Evolutionary conservation across 23 tunicate genomes (phyloP).

Genomic region (Botrylloides violaceus): DNA sequence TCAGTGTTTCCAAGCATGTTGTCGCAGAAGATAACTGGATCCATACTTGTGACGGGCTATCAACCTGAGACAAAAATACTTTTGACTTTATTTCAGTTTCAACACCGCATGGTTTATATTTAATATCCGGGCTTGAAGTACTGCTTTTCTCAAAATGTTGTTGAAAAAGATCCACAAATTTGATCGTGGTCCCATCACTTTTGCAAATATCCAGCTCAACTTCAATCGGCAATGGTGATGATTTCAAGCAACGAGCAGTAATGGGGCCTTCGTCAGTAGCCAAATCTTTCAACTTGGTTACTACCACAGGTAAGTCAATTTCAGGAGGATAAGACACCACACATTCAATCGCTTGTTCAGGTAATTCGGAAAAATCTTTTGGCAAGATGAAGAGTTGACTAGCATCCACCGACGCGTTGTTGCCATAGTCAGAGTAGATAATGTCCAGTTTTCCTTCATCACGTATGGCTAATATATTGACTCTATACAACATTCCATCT

Average conservation of each 20-base stretch:
- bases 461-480: not conserved
- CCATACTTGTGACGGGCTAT: constrained; percentile 46
- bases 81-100: not conserved
- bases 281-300: constrained; percentile 29
- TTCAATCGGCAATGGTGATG: not conserved
- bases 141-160: no score
- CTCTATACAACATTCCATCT: constrained; percentile 56
- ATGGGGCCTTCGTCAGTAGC: constrained; percentile 3
- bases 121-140: no score
- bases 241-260: not conserved
- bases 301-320: not conserved
- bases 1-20: constrained; percentile 37
- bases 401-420: constrained; percentile 12
- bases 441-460: constrained; percentile 7
- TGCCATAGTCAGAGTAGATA: constrained; percentile 68
- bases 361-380: constrained; percentile 8
- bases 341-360: constrained; percentile 35
- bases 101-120: constrained; percentile 2
- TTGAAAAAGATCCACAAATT: not conserved
- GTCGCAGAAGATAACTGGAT: constrained; percentile 35
- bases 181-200: not conserved
- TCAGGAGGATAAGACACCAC: constrained; percentile 5
- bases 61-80: constrained; percentile 59
- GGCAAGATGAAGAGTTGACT: constrained; percentile 1
- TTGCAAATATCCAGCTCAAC: not conserved